Evolutionary conservation across 2,797 vertebrate genomes (phyloP).

Genomic region (Nannoperca australis): DNA sequence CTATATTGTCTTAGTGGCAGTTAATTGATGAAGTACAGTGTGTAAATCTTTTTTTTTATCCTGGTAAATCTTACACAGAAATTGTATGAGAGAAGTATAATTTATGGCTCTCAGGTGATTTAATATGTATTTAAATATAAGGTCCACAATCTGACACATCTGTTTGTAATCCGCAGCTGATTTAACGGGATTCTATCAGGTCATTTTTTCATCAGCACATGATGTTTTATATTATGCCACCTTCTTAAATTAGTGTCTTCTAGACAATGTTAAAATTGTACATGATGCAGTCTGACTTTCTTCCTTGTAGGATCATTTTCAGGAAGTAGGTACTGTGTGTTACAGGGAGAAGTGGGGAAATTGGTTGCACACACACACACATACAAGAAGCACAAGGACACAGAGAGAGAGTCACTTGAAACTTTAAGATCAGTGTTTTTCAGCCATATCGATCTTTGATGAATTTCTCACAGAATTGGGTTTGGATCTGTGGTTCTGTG

Average conservation of each 20-base stretch:
- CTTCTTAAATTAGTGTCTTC: background rate
- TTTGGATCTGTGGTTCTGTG: slow-evolving; percentile 32
- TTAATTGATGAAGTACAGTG: slow-evolving; percentile 37
- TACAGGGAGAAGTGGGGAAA: background rate
- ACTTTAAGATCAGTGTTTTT: slow-evolving; percentile 31
- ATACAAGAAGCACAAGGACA: background rate
- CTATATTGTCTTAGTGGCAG: slow-evolving; percentile 4
- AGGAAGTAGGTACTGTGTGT: background rate
- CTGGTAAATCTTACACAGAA: slow-evolving; percentile 37
- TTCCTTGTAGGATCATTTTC: background rate
- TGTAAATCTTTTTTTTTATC: slow-evolving; percentile 36
- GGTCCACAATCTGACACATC: background rate
- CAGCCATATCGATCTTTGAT: slow-evolving; percentile 55
- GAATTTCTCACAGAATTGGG: slow-evolving; percentile 50
- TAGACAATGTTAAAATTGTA: background rate
- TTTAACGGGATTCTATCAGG: background rate
- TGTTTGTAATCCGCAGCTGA: slow-evolving; percentile 2
- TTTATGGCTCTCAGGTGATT: slow-evolving; percentile 24
- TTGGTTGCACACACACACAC: background rate
- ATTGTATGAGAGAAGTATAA: slow-evolving; percentile 17
- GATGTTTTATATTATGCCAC: background rate
- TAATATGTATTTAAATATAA: background rate
- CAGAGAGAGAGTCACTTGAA: slow-evolving; percentile 17
- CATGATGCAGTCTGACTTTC: background rate
- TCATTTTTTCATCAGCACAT: background rate